Evolutionary conservation across 2,797 vertebrate genomes (phyloP).

Genomic region (Neosilurus hyrtlii): DNA sequence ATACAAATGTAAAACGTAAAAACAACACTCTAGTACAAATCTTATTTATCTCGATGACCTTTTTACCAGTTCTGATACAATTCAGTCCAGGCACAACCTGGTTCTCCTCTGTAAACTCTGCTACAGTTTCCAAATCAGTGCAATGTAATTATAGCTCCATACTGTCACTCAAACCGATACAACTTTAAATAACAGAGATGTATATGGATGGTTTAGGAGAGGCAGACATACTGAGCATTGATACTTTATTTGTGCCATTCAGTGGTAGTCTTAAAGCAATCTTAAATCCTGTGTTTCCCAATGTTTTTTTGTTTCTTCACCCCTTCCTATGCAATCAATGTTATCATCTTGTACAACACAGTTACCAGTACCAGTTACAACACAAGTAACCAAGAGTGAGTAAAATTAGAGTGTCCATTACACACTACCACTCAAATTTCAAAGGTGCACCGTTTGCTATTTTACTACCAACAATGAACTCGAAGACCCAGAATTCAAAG

Average conservation of each 20-base stretch:
- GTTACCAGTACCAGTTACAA: background rate
- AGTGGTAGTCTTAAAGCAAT: background rate
- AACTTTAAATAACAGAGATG: background rate
- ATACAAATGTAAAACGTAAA: constrained; percentile 40
- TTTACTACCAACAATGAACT: background rate
- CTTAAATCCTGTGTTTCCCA: background rate
- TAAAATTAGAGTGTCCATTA: background rate
- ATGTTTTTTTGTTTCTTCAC: background rate
- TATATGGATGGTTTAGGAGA: background rate
- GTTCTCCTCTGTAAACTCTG: constrained; percentile 34
- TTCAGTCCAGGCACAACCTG: constrained; percentile 43
- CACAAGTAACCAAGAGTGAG: background rate
- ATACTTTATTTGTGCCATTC: constrained; percentile 2
- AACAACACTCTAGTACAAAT: constrained; percentile 31
- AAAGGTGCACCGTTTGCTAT: background rate
- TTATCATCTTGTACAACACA: background rate
- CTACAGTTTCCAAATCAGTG: constrained; percentile 24
- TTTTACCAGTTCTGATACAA: background rate
- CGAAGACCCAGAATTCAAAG: background rate
- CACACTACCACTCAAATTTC: background rate
- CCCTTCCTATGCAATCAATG: background rate
- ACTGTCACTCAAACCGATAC: background rate
- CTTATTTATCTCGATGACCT: background rate
- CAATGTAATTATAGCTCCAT: constrained; percentile 5
- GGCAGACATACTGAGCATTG: background rate